Evolutionary conservation across 2,888 invertebrate species (phyloP), one percentile per base, ranked within the genome.

Genomic region (Pinctada fucata): DNA sequence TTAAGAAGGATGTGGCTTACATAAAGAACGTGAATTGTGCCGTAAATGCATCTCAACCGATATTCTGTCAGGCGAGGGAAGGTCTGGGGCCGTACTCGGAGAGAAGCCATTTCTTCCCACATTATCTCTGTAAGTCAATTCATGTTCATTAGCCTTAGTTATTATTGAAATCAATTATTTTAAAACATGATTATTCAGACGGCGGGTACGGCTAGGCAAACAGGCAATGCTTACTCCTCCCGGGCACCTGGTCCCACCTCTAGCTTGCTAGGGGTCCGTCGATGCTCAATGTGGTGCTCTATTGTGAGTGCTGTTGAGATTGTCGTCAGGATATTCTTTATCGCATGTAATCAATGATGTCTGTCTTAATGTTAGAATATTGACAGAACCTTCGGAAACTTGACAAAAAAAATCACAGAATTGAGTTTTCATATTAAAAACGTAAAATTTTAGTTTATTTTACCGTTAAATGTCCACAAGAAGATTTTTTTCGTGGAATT

Each of bases 31-130:
- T 78, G 5, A 68, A 65, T 47, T 78, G 78, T 70, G 58, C 4
- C 2, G 50, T 31, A 6, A 64, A 78, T n/a, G 16, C 65, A 16
- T 78, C 78, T 52, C 78, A 78, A 48, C 78, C 78, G 3, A 63
- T 78, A 5, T 78, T 78, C 67, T 78, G 78, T 74, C n/a, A 31
- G 16, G 78, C 74, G 8, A 45, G 48, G 48, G 78, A 78, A 69
- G 64, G 8, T 5, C 31, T 6, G 2, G 70, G 78, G n/a, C 31
- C 65, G 6, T 49, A 50, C 47, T 78, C 78, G 3, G 78, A 78
- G 3, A 58, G 73, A 8, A 48, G 50, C 47, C 73, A 73, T 69
- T 78, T 73, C 63, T 78, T 72, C 50, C 78, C 78, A 47, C 78
- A 78, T 52, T 48, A 6, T 3, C 68, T 78, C 4, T 78, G 78